phyloP scores from a whole-genome alignment of 2,888 invertebrate species.

The Drosophila colorata region DNA sequence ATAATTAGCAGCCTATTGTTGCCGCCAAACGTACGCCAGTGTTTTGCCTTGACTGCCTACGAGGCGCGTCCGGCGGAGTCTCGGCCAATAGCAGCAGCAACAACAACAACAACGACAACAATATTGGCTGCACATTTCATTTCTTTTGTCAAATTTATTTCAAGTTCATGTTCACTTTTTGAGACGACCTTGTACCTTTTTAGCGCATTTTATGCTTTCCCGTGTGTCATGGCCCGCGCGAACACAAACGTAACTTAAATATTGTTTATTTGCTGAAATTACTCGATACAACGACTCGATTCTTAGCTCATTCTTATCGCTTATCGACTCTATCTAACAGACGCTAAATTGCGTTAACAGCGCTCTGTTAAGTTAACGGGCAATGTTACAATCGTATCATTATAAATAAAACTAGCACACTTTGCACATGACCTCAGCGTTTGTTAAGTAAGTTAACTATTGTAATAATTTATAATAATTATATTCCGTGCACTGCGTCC shows the following conservation, averaged over 20 bases:
- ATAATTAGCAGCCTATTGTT: conserved; percentile 76
- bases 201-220: conserved; percentile 39
- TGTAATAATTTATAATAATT: background rate
- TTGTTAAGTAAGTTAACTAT: background rate
- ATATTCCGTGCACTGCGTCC: too few species aligned
- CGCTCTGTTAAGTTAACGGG: conserved; percentile 1
- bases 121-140: conserved; percentile 27
- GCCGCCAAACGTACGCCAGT: conserved; percentile 63
- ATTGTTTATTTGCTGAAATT: conserved; percentile 50
- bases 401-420: background rate
- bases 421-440: background rate
- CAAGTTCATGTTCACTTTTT: conserved; percentile 66
- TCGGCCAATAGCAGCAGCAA: conserved; percentile 28
- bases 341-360: conserved; percentile 22
- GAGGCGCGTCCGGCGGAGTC: conserved; percentile 34
- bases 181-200: conserved; percentile 43
- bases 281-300: conserved; percentile 37
- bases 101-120: conserved; percentile 47
- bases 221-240: conserved; percentile 32
- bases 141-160: conserved; percentile 21
- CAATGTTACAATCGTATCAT: background rate
- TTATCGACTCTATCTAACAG: background rate
- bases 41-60: conserved; percentile 61
- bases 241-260: conserved; percentile 33
- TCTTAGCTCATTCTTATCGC: conserved; percentile 8